A percentile compares a stretch with the other conserved stretches of the same genome.
Evolutionary conservation across 2,888 invertebrate genomes (phyloP).

Genomic region (Conchocele bisecta): DNA sequence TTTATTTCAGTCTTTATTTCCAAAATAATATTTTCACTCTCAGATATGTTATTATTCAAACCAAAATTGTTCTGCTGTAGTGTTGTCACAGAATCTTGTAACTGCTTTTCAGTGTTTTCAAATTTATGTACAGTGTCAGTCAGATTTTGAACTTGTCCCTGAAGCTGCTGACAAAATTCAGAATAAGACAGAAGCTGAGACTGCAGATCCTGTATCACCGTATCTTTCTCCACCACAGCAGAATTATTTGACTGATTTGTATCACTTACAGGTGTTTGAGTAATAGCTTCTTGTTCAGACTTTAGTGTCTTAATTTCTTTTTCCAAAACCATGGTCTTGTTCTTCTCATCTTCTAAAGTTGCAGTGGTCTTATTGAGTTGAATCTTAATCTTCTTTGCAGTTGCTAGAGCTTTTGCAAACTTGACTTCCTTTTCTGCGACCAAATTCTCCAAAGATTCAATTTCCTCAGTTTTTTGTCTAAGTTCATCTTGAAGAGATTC

Average conservation of each 20-base stretch:
- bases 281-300: background rate
- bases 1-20: conserved; percentile 27
- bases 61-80: conserved; percentile 44
- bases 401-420: conserved; percentile 75
- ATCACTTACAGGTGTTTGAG: background rate
- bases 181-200: conserved; percentile 62
- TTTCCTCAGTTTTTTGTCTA: conserved; percentile 44
- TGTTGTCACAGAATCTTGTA: conserved; percentile 37
- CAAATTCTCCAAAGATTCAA: conserved; percentile 52
- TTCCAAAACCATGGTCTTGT: conserved; percentile 29
- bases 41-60: conserved; percentile 27
- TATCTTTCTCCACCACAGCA: conserved; percentile 2
- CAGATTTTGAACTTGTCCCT: conserved; percentile 65
- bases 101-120: conserved; percentile 46
- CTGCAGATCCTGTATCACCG: conserved; percentile 57
- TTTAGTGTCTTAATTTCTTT: conserved; percentile 17
- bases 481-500: conserved; percentile 18
- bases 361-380: conserved; percentile 67
- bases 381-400: conserved; percentile 75
- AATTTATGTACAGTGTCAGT: conserved; percentile 55
- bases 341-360: conserved; percentile 40
- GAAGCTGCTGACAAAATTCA: conserved; percentile 68
- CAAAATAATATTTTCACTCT: conserved; percentile 13
- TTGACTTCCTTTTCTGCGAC: conserved; percentile 69
- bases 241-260: background rate